A percentile compares a stretch with the other conserved stretches of the same genome.
phyloP scores from a whole-genome alignment of 2,888 invertebrate species.

The Latrodectus hesperus region DNA sequence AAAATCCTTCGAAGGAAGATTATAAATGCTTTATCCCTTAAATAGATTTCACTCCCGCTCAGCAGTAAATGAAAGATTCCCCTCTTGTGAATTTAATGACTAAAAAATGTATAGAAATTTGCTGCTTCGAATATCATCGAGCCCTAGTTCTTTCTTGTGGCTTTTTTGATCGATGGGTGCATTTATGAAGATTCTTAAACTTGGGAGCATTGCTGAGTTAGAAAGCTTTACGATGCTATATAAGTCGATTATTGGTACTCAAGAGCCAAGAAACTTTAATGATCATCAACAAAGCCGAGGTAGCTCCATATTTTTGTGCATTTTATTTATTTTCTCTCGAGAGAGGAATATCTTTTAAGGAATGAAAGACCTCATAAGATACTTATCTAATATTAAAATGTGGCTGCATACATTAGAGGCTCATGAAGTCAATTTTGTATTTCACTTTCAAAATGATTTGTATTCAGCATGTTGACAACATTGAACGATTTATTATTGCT shows the following conservation, averaged over 20 bases:
- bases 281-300: conserved; percentile 44
- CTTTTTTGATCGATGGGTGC: conserved; percentile 53
- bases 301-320: conserved; percentile 27
- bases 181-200: conserved; percentile 58
- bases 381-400: conserved; percentile 39
- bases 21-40: conserved; percentile 24
- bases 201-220: conserved; percentile 36
- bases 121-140: conserved; percentile 30
- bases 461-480: background rate
- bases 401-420: conserved; percentile 23
- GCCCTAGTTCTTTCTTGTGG: conserved; percentile 19
- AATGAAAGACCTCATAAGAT: conserved; percentile 33
- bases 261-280: conserved; percentile 59
- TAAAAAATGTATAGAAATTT: conserved; percentile 54
- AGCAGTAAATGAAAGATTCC: conserved; percentile 6
- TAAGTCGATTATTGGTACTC: conserved; percentile 63
- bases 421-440: conserved; percentile 22
- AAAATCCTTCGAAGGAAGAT: conserved; percentile 2
- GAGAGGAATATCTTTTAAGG: conserved; percentile 5
- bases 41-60: conserved; percentile 23
- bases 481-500: background rate
- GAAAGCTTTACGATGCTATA: conserved; percentile 47
- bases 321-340: conserved; percentile 24
- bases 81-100: conserved; percentile 44
- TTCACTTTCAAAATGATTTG: background rate